Evolutionary conservation across 2,797 vertebrate genomes (phyloP), one percentile per base, ranked within the genome.

Genomic region (Emys orbicularis): DNA sequence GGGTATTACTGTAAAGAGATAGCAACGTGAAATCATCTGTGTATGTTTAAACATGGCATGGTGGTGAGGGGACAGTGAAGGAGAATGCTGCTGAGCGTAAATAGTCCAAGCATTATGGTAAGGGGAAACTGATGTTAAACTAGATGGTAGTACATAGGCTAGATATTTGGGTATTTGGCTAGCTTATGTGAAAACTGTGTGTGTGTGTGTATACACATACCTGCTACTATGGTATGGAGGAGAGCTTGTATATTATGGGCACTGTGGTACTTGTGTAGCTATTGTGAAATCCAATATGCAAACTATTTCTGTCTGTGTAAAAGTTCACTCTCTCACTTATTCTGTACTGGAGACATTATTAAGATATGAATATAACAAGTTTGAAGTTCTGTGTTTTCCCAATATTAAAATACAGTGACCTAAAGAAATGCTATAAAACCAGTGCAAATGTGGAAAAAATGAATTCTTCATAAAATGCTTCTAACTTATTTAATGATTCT

Each of bases 381-480:
- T 34, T 34, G 31, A 65, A 7, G 15, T 34, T n/a, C 59, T 74
- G 68, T 74, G 21, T 74, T 0, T 79, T 72, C 84, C 49, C 6
- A 8, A 61, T 79, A 83, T 84, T 10, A 5, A 86, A 87, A 83
- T 29, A 29, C 7, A 1, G 31, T 9, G 12, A 59, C 83, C 77
- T 34, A 25, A 84, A 87, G 47, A 50, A 27, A 44, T 44, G 25
- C 41, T 44, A 23, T 74, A 25, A 79, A 34, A 65, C 11, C 59
- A 49, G 72, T 74, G 10, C 23, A 74, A 44, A 44, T 74, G 23
- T 74, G 61, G 0, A 5, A 5, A 74, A 12, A 6, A 11, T 2
- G 5, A 23, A 15, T 12, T 1, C 4, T 1, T 53, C 25, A 19
- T 3, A 47, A n/a, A 53, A 50, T 19, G 18, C 9, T 1, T 0